Percentiles rank a stretch among this genome's conserved stretches.
Evolutionary conservation across 2,113 vertebrate species (phyloP).

Genomic region (Erpornis zantholeuca): DNA sequence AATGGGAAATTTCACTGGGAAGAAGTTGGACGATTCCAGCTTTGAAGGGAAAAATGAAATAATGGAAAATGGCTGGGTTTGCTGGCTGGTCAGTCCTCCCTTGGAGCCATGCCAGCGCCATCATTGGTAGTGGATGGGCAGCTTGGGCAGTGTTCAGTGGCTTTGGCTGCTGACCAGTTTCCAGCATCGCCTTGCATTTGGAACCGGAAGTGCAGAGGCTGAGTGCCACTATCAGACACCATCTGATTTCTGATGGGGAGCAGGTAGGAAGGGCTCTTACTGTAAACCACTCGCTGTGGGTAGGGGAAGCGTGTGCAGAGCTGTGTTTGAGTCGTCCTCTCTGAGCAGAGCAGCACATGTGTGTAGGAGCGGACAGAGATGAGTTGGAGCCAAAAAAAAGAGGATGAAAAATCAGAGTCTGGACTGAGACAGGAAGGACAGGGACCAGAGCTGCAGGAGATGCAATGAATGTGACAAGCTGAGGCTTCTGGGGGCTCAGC

Average conservation of each 20-base stretch:
- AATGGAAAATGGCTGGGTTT: background rate
- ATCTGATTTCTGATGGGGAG: slow-evolving; percentile 10
- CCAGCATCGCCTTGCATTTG: background rate
- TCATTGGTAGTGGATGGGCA: accelerated
- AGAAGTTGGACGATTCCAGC: background rate
- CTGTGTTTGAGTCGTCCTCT: background rate
- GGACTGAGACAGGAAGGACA: background rate
- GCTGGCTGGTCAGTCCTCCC: accelerated
- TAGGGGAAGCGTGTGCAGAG: background rate
- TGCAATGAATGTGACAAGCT: background rate
- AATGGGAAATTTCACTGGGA: background rate
- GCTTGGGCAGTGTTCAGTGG: accelerated
- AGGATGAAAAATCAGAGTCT: background rate
- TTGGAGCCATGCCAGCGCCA: background rate
- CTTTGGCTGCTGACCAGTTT: background rate
- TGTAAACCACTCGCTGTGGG: background rate
- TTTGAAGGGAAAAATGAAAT: background rate
- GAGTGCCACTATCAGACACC: slow-evolving; percentile 5
- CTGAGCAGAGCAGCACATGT: background rate
- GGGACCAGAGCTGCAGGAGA: background rate
- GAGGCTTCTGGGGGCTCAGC: background rate
- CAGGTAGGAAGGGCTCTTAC: background rate
- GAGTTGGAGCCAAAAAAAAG: background rate
- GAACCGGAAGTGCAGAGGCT: background rate
- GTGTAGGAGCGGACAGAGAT: background rate